Conservation (phyloP, 2,888 invertebrate species). For the Acanthoscelides obtectus region DNA sequence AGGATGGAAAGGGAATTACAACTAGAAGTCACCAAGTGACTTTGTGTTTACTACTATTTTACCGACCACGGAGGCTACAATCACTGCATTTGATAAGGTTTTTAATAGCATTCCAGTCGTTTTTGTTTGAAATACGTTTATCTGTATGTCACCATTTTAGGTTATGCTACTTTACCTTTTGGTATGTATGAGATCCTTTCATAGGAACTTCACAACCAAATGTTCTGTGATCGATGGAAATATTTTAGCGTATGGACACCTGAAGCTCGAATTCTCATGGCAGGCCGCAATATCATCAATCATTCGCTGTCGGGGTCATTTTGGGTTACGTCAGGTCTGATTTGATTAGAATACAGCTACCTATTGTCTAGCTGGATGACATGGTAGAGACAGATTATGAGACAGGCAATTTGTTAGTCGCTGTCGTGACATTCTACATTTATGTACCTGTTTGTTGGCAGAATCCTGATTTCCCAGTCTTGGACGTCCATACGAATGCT, state of each 20-base stretch:
- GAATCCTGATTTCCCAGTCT: neutral
- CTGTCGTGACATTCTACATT: neutral
- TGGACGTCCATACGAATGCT: too few species aligned
- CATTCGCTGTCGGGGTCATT: neutral
- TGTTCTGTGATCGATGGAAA: neutral
- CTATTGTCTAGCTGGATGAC: neutral
- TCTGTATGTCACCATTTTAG: too few species aligned
- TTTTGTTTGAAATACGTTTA: too few species aligned
- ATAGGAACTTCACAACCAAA: too few species aligned
- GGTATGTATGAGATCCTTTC: too few species aligned
- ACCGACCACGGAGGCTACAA: too few species aligned
- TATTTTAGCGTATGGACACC: neutral
- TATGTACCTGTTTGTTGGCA: neutral
- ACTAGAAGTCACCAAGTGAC: too few species aligned
- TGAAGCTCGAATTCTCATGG: neutral
- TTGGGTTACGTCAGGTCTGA: neutral
- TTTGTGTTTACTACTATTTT: too few species aligned
- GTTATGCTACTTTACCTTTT: too few species aligned
- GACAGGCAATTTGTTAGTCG: neutral
- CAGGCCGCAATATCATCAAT: neutral
- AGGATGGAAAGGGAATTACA: too few species aligned
- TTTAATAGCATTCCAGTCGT: too few species aligned
- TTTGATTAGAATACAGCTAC: neutral
- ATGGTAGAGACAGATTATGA: neutral
- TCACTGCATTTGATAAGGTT: too few species aligned